Conservation (phyloP, 2,888 invertebrate genomes). For the Blastobasis adustella region DNA sequence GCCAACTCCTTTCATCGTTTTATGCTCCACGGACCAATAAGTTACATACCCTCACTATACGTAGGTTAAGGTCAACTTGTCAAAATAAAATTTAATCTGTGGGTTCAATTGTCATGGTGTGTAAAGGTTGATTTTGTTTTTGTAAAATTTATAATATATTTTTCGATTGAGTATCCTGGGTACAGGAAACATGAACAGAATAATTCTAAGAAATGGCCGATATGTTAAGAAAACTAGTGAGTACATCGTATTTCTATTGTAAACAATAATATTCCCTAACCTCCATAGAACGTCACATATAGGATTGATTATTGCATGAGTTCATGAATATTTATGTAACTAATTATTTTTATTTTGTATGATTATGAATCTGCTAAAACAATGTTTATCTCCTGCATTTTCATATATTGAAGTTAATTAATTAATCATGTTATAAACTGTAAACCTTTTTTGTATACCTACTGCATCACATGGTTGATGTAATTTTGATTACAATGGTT, state of each 20-base stretch:
- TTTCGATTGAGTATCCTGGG: constrained; percentile 24
- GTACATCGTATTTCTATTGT: constrained; percentile 21
- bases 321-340: constrained; percentile 31
- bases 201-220: constrained; percentile 52
- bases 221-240: constrained; percentile 60
- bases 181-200: constrained; percentile 53
- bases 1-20: not conserved
- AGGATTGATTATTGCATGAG: constrained; percentile 47
- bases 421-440: constrained; percentile 15
- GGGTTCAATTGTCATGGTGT: constrained; percentile 55
- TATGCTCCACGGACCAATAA: not conserved
- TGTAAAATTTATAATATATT: constrained; percentile 44
- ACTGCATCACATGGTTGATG: constrained; percentile 28
- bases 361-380: not conserved
- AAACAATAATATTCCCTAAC: constrained; percentile 27
- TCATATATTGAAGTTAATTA: constrained; percentile 6
- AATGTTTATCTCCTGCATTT: not conserved
- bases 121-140: constrained; percentile 67
- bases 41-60: not conserved
- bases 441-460: constrained; percentile 1
- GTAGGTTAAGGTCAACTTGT: not conserved
- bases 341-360: not conserved
- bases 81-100: constrained; percentile 7
- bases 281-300: constrained; percentile 27
- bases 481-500: constrained; percentile 8